Conservation (phyloP, 2,797 vertebrate species). For the Micropoecilia bifurca region DNA sequence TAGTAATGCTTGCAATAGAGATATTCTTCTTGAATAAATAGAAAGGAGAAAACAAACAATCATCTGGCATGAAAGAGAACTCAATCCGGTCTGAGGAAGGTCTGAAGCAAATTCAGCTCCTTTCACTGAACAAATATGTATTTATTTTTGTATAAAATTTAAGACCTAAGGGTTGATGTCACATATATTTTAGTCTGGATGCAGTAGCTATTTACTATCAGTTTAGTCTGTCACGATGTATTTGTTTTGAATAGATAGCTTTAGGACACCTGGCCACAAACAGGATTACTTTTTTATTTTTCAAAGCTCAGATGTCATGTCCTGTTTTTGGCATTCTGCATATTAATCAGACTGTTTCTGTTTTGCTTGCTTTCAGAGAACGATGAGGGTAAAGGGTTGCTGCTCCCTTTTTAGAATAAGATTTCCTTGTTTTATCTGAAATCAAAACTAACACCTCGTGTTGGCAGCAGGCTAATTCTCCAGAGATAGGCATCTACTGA, state of each 20-base stretch:
- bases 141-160: slow-evolving; percentile 32
- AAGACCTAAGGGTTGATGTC: slow-evolving; percentile 23
- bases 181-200: slow-evolving; percentile 27
- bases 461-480: slow-evolving; percentile 41
- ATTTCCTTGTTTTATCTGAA: slow-evolving; percentile 12
- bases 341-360: neutral
- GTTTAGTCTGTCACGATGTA: slow-evolving; percentile 5
- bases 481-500: slow-evolving; percentile 40
- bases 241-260: slow-evolving; percentile 7
- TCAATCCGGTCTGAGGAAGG: neutral
- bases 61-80: neutral
- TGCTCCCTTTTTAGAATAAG: slow-evolving; percentile 13
- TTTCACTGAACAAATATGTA: neutral
- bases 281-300: neutral
- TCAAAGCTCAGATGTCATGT: neutral
- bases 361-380: slow-evolving; percentile 1
- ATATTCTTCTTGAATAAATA: neutral
- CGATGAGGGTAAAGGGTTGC: neutral
- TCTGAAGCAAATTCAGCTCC: neutral
- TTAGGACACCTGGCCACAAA: neutral
- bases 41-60: neutral
- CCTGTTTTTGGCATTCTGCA: neutral
- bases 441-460: slow-evolving; percentile 46
- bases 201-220: neutral
- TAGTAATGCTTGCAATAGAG: neutral